Evolutionary conservation across 2,888 invertebrate species (phyloP).

Genomic region (Drosophila lacicola): DNA sequence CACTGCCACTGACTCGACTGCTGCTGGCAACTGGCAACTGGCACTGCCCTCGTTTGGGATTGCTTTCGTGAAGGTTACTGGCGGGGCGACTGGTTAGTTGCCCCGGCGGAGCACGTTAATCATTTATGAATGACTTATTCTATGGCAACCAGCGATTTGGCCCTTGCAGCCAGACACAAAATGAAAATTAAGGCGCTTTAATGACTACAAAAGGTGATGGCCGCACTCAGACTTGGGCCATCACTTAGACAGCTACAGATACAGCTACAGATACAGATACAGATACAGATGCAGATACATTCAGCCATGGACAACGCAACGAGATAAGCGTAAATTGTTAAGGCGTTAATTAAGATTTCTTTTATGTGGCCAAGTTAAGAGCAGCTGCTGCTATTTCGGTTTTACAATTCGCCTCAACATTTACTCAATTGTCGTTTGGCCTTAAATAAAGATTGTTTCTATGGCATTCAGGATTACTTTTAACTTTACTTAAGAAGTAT

Average conservation of each 20-base stretch:
- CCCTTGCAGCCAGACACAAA: slow-evolving; percentile 31
- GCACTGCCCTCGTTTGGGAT: slow-evolving; percentile 35
- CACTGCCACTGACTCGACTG: slow-evolving; percentile 24
- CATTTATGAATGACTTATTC: slow-evolving; percentile 71
- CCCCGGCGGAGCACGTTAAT: slow-evolving; percentile 57
- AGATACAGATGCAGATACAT: slow-evolving; percentile 16
- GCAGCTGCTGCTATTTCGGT: slow-evolving; percentile 29
- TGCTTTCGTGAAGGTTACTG: slow-evolving; percentile 44
- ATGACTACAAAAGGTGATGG: slow-evolving; percentile 64
- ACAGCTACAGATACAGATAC: slow-evolving; percentile 1
- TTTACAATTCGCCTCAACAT: slow-evolving; percentile 17
- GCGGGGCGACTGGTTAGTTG: slow-evolving; percentile 9
- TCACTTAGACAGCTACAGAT: slow-evolving; percentile 17
- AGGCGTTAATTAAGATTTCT: slow-evolving; percentile 74
- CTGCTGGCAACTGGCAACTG: slow-evolving; percentile 11
- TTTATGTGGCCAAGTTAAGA: slow-evolving; percentile 42
- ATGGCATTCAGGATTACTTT: neutral
- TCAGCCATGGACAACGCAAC: slow-evolving; percentile 46
- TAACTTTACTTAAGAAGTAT: neutral
- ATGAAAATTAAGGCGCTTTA: slow-evolving; percentile 64
- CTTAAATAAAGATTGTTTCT: neutral
- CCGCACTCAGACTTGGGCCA: slow-evolving; percentile 20
- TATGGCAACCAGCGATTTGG: slow-evolving; percentile 33
- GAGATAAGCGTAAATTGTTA: slow-evolving; percentile 69
- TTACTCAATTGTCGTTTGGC: slow-evolving; percentile 4